phyloP scores from a whole-genome alignment of 1,140 invertebrate genomes.

The Nephila pilipes region DNA sequence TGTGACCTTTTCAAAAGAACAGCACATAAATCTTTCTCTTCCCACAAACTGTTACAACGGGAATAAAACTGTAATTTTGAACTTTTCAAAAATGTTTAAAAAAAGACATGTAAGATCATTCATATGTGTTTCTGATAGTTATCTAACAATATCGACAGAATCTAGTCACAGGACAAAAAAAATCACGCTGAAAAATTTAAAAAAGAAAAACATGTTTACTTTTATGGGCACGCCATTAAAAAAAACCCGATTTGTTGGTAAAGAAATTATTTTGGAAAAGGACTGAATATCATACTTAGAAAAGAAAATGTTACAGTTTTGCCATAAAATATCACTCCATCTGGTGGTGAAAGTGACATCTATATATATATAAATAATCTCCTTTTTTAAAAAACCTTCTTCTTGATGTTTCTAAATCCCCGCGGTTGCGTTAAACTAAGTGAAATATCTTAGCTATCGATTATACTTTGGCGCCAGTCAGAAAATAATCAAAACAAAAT shows the following conservation, averaged over 20 bases:
- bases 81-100: too few relatives aligned
- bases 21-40: too few relatives aligned
- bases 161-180: too few relatives aligned
- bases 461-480: conserved; percentile 58
- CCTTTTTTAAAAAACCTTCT: conserved; percentile 6
- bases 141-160: too few relatives aligned
- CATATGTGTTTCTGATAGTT: too few relatives aligned
- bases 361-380: conserved; percentile 67
- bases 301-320: background rate
- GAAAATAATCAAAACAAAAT: conserved; percentile 60
- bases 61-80: too few relatives aligned
- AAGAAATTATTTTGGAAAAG: too few relatives aligned
- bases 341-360: conserved; percentile 47
- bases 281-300: too few relatives aligned
- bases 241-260: accelerated
- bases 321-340: conserved; percentile 37
- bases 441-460: conserved; percentile 59
- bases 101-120: too few relatives aligned
- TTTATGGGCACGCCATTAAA: too few relatives aligned
- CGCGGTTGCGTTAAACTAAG: conserved; percentile 50
- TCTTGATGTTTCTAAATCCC: conserved; percentile 9
- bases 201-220: background rate
- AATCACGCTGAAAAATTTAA: background rate
- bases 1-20: too few relatives aligned
- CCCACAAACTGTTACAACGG: too few relatives aligned